Conservation (phyloP, 2,888 invertebrate species). For the Biston betularia region DNA sequence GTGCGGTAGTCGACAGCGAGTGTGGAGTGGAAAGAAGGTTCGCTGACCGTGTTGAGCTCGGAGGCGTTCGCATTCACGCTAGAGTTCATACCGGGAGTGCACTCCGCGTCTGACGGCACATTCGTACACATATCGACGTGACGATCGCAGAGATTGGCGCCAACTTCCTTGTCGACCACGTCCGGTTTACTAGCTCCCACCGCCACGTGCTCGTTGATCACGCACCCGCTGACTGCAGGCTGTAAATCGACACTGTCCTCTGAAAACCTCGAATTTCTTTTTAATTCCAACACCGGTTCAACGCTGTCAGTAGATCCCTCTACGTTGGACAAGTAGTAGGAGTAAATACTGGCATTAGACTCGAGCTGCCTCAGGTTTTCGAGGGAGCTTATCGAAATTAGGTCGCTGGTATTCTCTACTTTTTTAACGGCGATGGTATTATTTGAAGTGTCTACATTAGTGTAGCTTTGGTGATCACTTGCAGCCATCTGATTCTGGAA, state of each 20-base stretch:
- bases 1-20: conserved; percentile 54
- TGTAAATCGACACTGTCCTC: conserved; percentile 11
- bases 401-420: conserved; percentile 44
- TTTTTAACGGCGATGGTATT: conserved; percentile 49
- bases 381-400: conserved; percentile 61
- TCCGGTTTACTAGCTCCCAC: conserved; percentile 35
- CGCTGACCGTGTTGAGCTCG: conserved; percentile 50
- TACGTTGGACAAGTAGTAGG: conserved; percentile 57
- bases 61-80: conserved; percentile 58
- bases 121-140: conserved; percentile 59
- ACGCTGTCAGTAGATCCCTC: conserved; percentile 20
- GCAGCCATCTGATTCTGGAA: conserved; percentile 53
- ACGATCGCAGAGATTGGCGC: conserved; percentile 51
- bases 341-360: conserved; percentile 59
- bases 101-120: conserved; percentile 57
- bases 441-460: conserved; percentile 56
- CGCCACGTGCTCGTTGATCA: conserved; percentile 14
- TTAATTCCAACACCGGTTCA: conserved; percentile 8
- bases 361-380: conserved; percentile 60
- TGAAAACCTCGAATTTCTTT: neutral
- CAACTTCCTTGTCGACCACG: conserved; percentile 67
- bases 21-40: conserved; percentile 59
- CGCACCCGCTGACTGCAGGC: conserved; percentile 8
- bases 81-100: conserved; percentile 42
- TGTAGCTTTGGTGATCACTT: conserved; percentile 43